phyloP scores from a whole-genome alignment of 2,113 vertebrate species.

The Diadophis punctatus region DNA sequence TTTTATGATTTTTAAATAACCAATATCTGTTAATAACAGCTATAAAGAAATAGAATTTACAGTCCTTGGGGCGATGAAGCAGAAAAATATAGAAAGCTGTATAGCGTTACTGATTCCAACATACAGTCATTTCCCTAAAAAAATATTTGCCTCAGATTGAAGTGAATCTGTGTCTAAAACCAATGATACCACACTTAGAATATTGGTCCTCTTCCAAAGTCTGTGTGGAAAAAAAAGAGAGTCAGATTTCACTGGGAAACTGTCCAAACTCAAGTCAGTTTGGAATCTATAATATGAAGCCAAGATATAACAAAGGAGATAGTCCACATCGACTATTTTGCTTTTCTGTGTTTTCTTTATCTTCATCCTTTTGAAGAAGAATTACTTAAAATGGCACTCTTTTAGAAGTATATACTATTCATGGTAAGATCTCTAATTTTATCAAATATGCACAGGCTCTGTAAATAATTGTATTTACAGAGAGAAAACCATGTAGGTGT shows the following conservation, averaged over 20 bases:
- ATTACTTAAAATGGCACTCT: neutral
- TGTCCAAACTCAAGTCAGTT: constrained; percentile 50
- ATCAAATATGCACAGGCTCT: neutral
- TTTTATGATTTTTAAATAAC: constrained; percentile 41
- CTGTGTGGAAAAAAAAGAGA: constrained; percentile 31
- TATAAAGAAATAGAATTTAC: neutral
- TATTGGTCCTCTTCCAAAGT: constrained; percentile 13
- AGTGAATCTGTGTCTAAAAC: neutral
- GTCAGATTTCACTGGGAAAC: constrained; percentile 47
- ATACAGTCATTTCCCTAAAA: constrained; percentile 38
- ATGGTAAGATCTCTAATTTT: neutral
- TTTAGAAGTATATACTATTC: neutral
- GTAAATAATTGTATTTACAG: neutral
- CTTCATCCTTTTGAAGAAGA: constrained; percentile 23
- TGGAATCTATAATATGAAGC: constrained; percentile 58
- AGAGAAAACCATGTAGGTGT: neutral
- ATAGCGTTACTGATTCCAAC: neutral
- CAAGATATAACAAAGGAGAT: constrained; percentile 38
- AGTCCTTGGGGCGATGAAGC: neutral
- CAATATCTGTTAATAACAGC: neutral
- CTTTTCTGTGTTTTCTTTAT: constrained; percentile 38
- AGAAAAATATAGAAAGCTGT: neutral
- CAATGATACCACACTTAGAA: neutral
- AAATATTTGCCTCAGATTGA: constrained; percentile 25
- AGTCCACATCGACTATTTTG: constrained; percentile 5